Percentiles rank a stretch among this genome's conserved stretches.
Conservation (phyloP, 2,113 vertebrate genomes). For the Pao palembangensis region DNA sequence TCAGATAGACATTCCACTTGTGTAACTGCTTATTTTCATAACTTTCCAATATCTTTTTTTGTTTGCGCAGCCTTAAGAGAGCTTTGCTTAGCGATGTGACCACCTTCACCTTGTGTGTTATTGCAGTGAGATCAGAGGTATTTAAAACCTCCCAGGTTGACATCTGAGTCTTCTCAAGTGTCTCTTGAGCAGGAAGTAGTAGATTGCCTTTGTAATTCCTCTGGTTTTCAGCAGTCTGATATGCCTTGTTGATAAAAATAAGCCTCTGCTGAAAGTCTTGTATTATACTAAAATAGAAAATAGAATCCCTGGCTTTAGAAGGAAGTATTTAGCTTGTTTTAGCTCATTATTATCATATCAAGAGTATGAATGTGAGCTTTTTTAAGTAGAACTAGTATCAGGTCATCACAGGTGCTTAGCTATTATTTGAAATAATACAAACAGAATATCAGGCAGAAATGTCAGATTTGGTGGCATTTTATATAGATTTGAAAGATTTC, state of each 20-base stretch:
- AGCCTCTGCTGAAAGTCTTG: constrained; percentile 17
- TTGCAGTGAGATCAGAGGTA: constrained; percentile 27
- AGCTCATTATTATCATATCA: constrained; percentile 1
- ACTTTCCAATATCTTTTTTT: background rate
- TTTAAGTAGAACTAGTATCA: background rate
- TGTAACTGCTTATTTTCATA: constrained; percentile 1
- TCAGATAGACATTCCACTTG: constrained; percentile 5
- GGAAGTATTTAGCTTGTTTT: background rate
- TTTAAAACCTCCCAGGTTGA: constrained; percentile 54
- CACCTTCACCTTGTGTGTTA: constrained; percentile 23
- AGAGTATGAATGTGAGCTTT: background rate
- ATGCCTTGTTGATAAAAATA: constrained; percentile 49
- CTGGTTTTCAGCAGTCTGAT: constrained; percentile 28
- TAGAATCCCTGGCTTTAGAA: constrained; percentile 16
- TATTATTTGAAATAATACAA: background rate
- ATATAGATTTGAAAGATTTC: too few relatives aligned
- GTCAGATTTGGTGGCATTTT: too few relatives aligned
- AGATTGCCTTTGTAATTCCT: constrained; percentile 43
- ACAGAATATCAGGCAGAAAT: background rate
- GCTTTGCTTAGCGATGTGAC: background rate
- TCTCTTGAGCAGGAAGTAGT: constrained; percentile 46
- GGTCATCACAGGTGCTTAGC: background rate
- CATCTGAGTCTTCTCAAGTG: constrained; percentile 38
- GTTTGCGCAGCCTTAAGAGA: background rate
- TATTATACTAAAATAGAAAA: constrained; percentile 28